Evolutionary conservation across 2,888 invertebrate genomes (phyloP), one percentile per base, ranked within the genome.

Genomic region (Aleiodes leptofemur): DNA sequence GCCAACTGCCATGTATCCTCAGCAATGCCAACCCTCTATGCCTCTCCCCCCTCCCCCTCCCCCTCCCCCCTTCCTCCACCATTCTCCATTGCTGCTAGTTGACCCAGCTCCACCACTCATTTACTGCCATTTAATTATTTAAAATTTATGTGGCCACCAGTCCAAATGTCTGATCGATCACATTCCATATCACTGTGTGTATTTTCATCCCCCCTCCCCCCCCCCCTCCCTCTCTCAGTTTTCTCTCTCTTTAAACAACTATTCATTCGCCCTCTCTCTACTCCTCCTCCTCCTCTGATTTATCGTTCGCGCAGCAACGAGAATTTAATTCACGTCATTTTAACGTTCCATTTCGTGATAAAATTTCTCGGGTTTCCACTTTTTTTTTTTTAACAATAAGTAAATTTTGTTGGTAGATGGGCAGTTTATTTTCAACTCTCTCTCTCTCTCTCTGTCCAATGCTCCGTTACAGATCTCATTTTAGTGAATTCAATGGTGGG

Each of bases 91-190:
- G 34, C 34, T 6, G 34, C 34, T 34, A 34, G 34, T 34, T 34
- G 34, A 50, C 50, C 23, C 48, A 51, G 16, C 50, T 66, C 50
- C n/a, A 51, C 61, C 34, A 61, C 34, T 48, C 61, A 61, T 50
- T 70, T 72, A 50, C 61, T 64, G 64, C 64, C 61, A 72, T 72
- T 72, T 72, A 61, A 72, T 72, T 72, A 72, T 72, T 64, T 16
- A 48, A 50, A 72, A 72, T 72, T 72, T 72, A 72, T 72, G 72
- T 50, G 51, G 38, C 31, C 72, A 64, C 61, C 50, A 66, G 66
- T 50, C 66, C 61, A 16, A 50, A 72, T 51, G 61, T 59, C 71
- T 59, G 71, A 72, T 72, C 72, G 61, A 61, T 72, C 50, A 72
- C 59, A 51, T 61, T 53, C 61, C 72, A 43, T 50, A 64, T 72